phyloP scores from a whole-genome alignment of 2,113 vertebrate genomes.

The Sinocyclocheilus maitianheensis region DNA sequence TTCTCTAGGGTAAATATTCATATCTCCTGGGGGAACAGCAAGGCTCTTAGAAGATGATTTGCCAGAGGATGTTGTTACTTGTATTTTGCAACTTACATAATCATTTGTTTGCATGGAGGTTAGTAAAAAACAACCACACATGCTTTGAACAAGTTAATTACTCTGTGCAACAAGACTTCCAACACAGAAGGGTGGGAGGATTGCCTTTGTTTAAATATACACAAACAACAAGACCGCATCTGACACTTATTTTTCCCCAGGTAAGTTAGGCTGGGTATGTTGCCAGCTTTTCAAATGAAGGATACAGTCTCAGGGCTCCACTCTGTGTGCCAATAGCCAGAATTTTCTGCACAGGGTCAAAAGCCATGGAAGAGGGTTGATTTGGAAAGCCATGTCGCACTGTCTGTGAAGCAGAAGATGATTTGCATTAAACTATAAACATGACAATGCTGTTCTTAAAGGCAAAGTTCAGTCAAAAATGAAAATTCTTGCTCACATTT shows the following conservation, averaged over 20 bases:
- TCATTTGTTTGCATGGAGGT: background rate
- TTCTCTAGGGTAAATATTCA: constrained; percentile 17
- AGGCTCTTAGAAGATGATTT: constrained; percentile 4
- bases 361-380: constrained; percentile 95
- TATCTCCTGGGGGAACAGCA: background rate
- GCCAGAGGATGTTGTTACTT: constrained; percentile 20
- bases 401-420: constrained; percentile 78
- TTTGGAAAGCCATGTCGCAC: constrained; percentile 98
- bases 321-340: constrained; percentile 92
- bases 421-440: background rate
- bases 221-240: background rate
- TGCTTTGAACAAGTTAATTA: background rate
- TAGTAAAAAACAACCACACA: background rate
- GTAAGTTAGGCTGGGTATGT: background rate
- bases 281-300: constrained; percentile 70
- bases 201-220: background rate
- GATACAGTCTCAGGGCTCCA: constrained; percentile 98
- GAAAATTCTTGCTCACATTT: background rate
- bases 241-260: background rate
- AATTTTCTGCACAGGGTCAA: constrained; percentile 99
- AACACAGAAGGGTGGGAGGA: constrained; percentile 1
- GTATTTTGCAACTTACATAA: constrained; percentile 2
- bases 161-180: constrained; percentile 2
- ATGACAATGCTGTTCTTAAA: background rate
- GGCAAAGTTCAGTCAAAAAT: background rate